phyloP scores from a whole-genome alignment of 2,888 invertebrate species.

The Chalcosyrphus nemorum region DNA sequence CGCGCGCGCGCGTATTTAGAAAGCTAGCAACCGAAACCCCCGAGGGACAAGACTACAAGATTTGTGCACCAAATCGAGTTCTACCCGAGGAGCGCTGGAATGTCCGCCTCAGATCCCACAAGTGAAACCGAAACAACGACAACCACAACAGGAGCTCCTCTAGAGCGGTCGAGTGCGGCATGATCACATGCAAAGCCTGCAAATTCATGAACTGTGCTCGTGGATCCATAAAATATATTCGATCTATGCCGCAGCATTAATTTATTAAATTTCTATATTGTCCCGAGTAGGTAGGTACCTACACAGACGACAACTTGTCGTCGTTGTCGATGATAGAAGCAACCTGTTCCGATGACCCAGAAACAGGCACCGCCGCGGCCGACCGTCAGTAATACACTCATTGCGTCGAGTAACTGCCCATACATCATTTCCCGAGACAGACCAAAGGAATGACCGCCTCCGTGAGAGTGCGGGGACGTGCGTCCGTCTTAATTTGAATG shows the following conservation, averaged over 20 bases:
- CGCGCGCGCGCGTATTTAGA: conserved; percentile 54
- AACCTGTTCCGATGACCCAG: conserved; percentile 73
- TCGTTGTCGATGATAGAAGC: conserved; percentile 49
- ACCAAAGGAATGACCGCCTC: conserved; percentile 54
- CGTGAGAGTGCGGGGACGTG: conserved; percentile 14
- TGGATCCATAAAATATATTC: conserved; percentile 42
- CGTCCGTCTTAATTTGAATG: conserved; percentile 48
- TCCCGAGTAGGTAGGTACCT: conserved; percentile 21
- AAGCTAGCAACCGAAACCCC: conserved; percentile 58
- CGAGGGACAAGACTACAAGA: conserved; percentile 54
- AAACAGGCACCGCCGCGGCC: conserved; percentile 47
- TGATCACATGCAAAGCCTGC: conserved; percentile 48
- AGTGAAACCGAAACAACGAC: conserved; percentile 63
- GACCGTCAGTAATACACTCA: conserved; percentile 2
- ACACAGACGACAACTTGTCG: conserved; percentile 32
- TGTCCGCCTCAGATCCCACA: conserved; percentile 60
- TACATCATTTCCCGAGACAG: conserved; percentile 66
- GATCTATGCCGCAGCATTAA: conserved; percentile 35
- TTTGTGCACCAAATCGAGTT: conserved; percentile 58
- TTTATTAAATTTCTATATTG: conserved; percentile 64
- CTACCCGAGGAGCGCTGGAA: conserved; percentile 22
- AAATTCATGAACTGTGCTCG: conserved; percentile 60
- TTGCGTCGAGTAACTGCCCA: conserved; percentile 39
- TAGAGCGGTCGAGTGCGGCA: conserved; percentile 20
- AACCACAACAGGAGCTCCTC: conserved; percentile 3